Conservation (phyloP, 2,888 invertebrate genomes). For the Eledona agricola region DNA sequence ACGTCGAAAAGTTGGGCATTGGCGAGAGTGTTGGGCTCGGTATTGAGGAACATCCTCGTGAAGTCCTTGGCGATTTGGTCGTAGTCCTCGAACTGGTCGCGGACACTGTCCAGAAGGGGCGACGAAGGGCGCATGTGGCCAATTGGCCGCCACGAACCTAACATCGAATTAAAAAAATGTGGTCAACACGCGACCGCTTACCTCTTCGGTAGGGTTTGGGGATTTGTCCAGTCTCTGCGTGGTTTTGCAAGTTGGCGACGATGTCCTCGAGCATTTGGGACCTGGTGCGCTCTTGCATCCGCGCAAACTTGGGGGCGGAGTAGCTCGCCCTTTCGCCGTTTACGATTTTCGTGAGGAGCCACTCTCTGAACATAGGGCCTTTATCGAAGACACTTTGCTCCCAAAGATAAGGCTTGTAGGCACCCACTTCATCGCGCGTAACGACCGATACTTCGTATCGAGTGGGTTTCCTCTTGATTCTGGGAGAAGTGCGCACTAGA, state of each 20-base stretch:
- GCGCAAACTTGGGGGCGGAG: conserved; percentile 92
- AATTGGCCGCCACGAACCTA: conserved; percentile 92
- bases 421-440: conserved; percentile 92
- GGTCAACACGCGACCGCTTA: conserved; percentile 44
- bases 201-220: conserved; percentile 92
- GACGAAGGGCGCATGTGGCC: conserved; percentile 95
- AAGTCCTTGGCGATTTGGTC: conserved; percentile 94
- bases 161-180: background rate
- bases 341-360: conserved; percentile 92
- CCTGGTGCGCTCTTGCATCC: conserved; percentile 93
- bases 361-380: conserved; percentile 94
- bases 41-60: conserved; percentile 86
- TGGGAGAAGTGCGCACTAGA: conserved; percentile 85
- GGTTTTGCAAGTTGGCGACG: conserved; percentile 91
- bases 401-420: conserved; percentile 95
- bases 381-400: conserved; percentile 94
- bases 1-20: conserved; percentile 90
- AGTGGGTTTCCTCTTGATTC: conserved; percentile 85
- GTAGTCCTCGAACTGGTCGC: conserved; percentile 94
- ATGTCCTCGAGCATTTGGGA: conserved; percentile 95
- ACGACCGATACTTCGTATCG: conserved; percentile 93
- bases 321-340: conserved; percentile 94
- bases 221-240: conserved; percentile 94
- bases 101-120: conserved; percentile 88
- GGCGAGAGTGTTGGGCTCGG: conserved; percentile 77